A percentile compares a stretch with the other conserved stretches of the same genome.
phyloP scores from a whole-genome alignment of 2,797 vertebrate species.

The Alcedo atthis region DNA sequence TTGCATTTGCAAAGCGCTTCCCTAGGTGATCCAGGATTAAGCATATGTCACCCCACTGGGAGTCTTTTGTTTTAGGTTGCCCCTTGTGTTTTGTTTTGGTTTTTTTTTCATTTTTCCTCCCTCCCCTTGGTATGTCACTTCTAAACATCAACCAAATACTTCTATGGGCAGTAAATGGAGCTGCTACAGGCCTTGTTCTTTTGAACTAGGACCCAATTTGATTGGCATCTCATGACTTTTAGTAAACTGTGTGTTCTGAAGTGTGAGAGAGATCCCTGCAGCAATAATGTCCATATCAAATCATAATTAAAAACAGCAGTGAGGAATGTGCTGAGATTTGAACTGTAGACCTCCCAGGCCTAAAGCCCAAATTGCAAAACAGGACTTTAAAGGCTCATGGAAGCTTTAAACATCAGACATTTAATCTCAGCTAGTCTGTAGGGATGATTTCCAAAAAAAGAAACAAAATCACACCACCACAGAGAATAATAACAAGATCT shows the following conservation, averaged over 20 bases:
- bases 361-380: conserved; percentile 57
- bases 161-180: conserved; percentile 40
- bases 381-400: conserved; percentile 53
- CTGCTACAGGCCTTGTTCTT: conserved; percentile 35
- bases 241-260: conserved; percentile 45
- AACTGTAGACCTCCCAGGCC: conserved; percentile 46
- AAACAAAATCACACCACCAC: conserved; percentile 54
- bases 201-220: conserved; percentile 33
- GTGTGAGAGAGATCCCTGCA: conserved; percentile 39
- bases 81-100: neutral
- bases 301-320: conserved; percentile 63
- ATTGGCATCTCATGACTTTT: conserved; percentile 35
- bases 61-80: conserved; percentile 3
- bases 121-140: conserved; percentile 27
- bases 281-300: conserved; percentile 60
- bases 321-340: conserved; percentile 52
- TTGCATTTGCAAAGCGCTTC: neutral
- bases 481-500: conserved; percentile 67
- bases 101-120: conserved; percentile 25
- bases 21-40: neutral
- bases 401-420: conserved; percentile 67
- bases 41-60: neutral
- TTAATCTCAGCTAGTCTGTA: conserved; percentile 68
- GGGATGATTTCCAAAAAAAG: conserved; percentile 68
- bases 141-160: conserved; percentile 42